Percentiles rank a stretch among this genome's conserved stretches.
phyloP scores from a whole-genome alignment of 2,888 invertebrate genomes.

The Trissolcus japonicus region DNA sequence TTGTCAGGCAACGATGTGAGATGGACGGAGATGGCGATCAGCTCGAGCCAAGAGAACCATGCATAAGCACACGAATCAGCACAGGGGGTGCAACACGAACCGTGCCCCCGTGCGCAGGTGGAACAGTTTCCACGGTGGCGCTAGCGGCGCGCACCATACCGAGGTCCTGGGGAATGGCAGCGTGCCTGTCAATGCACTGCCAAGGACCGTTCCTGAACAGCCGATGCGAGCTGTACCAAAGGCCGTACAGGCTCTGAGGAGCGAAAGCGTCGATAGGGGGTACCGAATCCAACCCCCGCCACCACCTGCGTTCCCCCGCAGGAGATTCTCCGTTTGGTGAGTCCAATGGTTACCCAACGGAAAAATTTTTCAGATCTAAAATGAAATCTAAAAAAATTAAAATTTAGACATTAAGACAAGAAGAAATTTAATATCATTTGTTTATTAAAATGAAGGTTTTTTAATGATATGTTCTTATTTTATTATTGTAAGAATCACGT shows the following conservation, averaged over 20 bases:
- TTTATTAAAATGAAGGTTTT: too few relatives aligned
- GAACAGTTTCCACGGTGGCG: constrained; percentile 77
- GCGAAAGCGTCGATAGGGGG: constrained; percentile 73
- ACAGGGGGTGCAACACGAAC: constrained; percentile 65
- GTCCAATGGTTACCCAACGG: constrained; percentile 51
- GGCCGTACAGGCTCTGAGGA: constrained; percentile 72
- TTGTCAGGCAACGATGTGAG: constrained; percentile 34
- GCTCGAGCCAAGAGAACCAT: constrained; percentile 62
- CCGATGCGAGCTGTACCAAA: constrained; percentile 71
- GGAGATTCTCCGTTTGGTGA: constrained; percentile 78
- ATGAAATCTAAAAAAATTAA: too few relatives aligned
- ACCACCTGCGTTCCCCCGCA: constrained; percentile 72
- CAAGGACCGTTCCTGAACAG: constrained; percentile 62
- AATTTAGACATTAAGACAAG: too few relatives aligned
- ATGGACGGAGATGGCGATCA: constrained; percentile 54
- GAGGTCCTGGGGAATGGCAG: constrained; percentile 53
- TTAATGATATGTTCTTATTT: too few relatives aligned
- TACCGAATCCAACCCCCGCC: constrained; percentile 72
- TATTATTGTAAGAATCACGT: constrained; percentile 7
- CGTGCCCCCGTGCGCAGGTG: constrained; percentile 76
- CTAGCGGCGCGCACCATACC: constrained; percentile 59
- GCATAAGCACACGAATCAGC: constrained; percentile 75
- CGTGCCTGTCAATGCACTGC: constrained; percentile 55
- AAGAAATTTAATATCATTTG: too few relatives aligned
- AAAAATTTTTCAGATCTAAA: too few relatives aligned